Evolutionary conservation across 2,888 invertebrate genomes (phyloP), one percentile per base, ranked within the genome.

Genomic region (Phlogophora meticulosa): DNA sequence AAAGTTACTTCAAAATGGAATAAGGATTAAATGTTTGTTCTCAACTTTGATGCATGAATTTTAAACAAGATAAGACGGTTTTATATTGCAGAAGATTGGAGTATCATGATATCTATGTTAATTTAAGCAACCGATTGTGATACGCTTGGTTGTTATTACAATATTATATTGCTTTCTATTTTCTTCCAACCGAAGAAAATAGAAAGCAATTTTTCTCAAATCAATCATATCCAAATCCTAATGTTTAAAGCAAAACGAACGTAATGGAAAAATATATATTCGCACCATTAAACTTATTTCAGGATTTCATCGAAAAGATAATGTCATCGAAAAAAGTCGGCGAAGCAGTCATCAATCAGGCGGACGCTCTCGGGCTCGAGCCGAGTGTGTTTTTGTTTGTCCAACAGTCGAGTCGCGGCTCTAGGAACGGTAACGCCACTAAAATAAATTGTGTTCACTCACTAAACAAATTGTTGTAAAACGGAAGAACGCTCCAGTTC

Each of bases 321-420:
- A 87, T 81, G 85, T 85, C 84, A 86, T 84, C 82, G 80, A 83
- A 88, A 87, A 88, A 86, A 85, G 61, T 75, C 74, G 71, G 76
- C 53, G 53, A 77, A 74, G 85, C 70, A 78, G 82, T 83, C 88
- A 90, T 90, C 89, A 87, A 90, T 90, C 90, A 89, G 84, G 60
- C 74, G 70, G 71, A 55, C 78, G 79, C 77, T 73, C 60, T 71
- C 68, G 76, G 76, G 75, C 66, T 58, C 72, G 58, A 62, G 43
- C 67, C 57, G 72, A 77, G 78, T 81, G 75, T 83, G 86, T 87
- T 86, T 87, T 87, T 88, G 84, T 86, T 87, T 86, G 84, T 82
- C 82, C 85, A 80, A 83, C 75, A 78, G 73, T 71, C 28, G 28
- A 28, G 28, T 28, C 24, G 53, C 62, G 24, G 51, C 63, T 64